These are phyloP conservation scores for Miltochrista miniata DNA, from an alignment of 2,888 invertebrate species.

Conservation along the genomic window DNA sequence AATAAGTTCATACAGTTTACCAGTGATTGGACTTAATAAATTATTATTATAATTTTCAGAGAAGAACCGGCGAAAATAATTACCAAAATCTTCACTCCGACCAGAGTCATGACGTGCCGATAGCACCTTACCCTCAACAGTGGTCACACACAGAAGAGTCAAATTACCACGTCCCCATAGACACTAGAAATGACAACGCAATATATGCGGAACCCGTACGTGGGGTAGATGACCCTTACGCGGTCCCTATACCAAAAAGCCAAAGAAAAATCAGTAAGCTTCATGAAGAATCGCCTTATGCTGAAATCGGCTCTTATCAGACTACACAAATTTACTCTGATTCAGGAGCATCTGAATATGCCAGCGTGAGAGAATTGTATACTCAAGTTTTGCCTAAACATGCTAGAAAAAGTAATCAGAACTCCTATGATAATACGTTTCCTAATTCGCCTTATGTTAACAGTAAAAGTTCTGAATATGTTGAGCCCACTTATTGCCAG, in stretches of 20 bases:
- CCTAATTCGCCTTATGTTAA: conserved; percentile 3
- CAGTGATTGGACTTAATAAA: background rate
- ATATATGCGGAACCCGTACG: conserved; percentile 1
- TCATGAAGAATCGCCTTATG: background rate
- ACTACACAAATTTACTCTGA: background rate
- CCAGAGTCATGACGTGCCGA: background rate
- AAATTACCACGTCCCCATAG: conserved; percentile 1
- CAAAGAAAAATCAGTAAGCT: background rate
- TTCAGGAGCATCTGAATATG: background rate
- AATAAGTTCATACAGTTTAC: too few species aligned
- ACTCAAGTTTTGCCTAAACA: background rate
- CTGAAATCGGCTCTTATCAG: background rate
- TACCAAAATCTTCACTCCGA: background rate
- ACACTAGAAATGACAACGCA: background rate
- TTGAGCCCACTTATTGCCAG: conserved; percentile 6
- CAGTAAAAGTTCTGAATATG: conserved; percentile 3
- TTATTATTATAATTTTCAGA: background rate
- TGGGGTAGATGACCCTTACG: background rate
- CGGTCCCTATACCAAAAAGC: conserved; percentile 1
- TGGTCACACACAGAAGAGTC: background rate
- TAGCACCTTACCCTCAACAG: background rate
- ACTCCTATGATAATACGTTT: conserved; percentile 1
- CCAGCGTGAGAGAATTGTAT: background rate
- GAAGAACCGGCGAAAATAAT: background rate
- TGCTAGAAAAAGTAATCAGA: background rate